These are phyloP conservation scores for Phalacrocorax pelagicus DNA, from an alignment of 2,113 vertebrate species.

Conservation along the genomic window DNA sequence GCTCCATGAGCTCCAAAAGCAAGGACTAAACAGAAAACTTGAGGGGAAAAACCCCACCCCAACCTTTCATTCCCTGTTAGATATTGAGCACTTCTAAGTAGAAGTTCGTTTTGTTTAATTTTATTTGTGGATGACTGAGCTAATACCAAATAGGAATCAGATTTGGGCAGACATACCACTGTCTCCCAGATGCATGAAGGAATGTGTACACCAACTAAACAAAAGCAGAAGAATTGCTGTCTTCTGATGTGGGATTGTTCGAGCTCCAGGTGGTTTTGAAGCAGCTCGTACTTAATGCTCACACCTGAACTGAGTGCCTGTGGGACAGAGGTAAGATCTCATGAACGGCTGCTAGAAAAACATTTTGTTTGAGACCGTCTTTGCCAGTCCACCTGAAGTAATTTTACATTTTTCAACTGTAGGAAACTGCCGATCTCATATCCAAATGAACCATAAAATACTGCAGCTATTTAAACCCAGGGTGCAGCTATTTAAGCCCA, in stretches of 20 bases:
- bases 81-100: background rate
- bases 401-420: background rate
- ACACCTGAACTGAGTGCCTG: background rate
- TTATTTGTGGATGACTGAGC: background rate
- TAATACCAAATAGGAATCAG: background rate
- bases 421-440: rapidly evolving
- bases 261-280: background rate
- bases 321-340: background rate
- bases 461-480: background rate
- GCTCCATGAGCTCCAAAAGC: background rate
- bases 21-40: background rate
- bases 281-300: background rate
- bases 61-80: background rate
- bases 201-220: background rate
- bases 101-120: background rate
- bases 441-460: background rate
- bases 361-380: background rate
- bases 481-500: background rate
- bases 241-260: conserved; percentile 20
- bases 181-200: background rate
- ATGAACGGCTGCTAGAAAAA: background rate
- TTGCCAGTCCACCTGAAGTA: background rate
- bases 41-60: rapidly evolving
- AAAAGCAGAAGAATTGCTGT: background rate
- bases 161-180: background rate